Base-by-base conservation (phyloP, 2,888 invertebrate genomes). In the Tipula unca region DNA sequence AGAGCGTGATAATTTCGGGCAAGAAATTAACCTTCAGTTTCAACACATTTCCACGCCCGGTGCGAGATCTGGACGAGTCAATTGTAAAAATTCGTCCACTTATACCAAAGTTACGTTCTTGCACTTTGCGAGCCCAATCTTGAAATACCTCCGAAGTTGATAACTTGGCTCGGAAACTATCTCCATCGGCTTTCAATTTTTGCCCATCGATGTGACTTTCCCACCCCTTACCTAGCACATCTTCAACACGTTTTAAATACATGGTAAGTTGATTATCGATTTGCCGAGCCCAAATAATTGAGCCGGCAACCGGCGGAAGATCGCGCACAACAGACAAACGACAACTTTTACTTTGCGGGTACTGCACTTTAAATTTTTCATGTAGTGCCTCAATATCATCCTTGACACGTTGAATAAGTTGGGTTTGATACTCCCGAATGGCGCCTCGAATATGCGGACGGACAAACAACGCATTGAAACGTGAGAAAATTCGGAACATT, bases 161-260 rank as follows among this genome's bases (percentile, higher is more conserved):
- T 54, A 99, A 92, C 90, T 99, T 99, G 86, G 96, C 92, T 17
- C 98, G 95, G 91, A 99, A 99, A 91, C 98, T 99, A 89, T 99
- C 99, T 3, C 99, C 99, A 89, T 99, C 99, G 3, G 96, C 97
- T 91, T 99, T 99, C 86, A 98, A 92, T 89, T 98, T 98, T 90
- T 99, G 98, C 13, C 99, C 99, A 91, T 99, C 99, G 85, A 99
- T 97, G 90, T 99, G 99, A 88, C 97, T 98, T 90, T 99, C 99
- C 99, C 99, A 99, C 54, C 98, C 98, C 91, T 98, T 98, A 85
- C 96, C 99, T 85, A 99, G 93, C 29, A 99, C 99, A 92, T 99
- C 99, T 92, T 99, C 99, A 0, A 99, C 99, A 87, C 99, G 94
- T 89, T 97, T 95, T 90, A 99, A 93, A 91, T 99, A 99, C 88